Evolutionary conservation across 1,140 invertebrate species (phyloP), one percentile per base, ranked within the genome.

Genomic region (Bradysia coprophila): DNA sequence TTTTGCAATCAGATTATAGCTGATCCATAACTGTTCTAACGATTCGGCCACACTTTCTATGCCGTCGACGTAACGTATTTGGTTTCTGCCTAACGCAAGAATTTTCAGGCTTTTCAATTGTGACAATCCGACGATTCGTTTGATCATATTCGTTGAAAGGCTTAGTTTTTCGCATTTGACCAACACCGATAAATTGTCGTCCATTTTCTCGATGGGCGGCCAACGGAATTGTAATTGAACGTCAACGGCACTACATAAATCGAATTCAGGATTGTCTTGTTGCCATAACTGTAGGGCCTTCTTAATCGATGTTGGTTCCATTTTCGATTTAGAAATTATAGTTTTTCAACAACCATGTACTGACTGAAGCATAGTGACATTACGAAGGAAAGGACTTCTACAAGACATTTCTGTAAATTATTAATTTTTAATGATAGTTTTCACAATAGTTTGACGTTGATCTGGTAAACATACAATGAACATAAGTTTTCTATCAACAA

Each of bases 1-100:
- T 65, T 93, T 94, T 56, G 95, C 90, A 47, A 96, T 85, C 15
- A 76, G 68, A 62, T 96, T 96, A 55, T 94, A 95, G 0, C 89
- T 94, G 44, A 94, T 82, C 91, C 91, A 95, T 1, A 95, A 62
- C 58, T 96, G 78, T 54, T 91, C 82, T 28, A 96, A 59, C 0
- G 81, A 88, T 16, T 95, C 90, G 1, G 72, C 79, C 11, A 94
- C n/a, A 52, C 61, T 65, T 65, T 78, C 77, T 49, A 91, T 68
- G 20, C 86, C 86, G 23, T 75, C 63, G 38, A 95, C 76, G n/a
- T 71, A 77, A 64, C 95, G 95, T 4, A 96, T 81, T 49, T 84
- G 81, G 59, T 95, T 96, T 49, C 90, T 69, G 13, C 85, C 85
- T 4, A 96, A 51, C 1, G 87, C 87, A 2, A 96, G 60, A 28